Percentiles rank a stretch among this genome's conserved stretches.
phyloP scores from a whole-genome alignment of 2,113 vertebrate genomes.

The Illadopsis cleaveri region DNA sequence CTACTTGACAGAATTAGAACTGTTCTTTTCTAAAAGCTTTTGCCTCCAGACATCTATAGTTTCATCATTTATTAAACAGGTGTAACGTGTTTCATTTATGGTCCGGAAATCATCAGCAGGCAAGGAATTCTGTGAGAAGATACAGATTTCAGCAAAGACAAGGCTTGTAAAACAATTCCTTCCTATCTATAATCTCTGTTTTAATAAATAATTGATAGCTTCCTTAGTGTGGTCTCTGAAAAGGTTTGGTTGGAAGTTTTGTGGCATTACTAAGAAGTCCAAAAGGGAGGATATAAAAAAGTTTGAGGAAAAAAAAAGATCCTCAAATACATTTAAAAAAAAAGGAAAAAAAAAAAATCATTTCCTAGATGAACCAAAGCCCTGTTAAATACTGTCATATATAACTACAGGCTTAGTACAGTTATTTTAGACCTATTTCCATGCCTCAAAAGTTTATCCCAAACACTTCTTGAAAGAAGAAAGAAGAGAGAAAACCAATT shows the following conservation, averaged over 20 bases:
- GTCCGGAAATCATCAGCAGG: constrained; percentile 91
- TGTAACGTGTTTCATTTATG: constrained; percentile 83
- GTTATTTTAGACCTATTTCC: not conserved
- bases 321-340: not conserved
- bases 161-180: constrained; percentile 22
- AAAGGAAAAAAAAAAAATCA: not conserved
- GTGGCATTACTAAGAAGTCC: not conserved
- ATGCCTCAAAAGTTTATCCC: not conserved
- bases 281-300: not conserved
- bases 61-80: constrained; percentile 89
- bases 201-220: not conserved
- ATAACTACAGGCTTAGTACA: not conserved
- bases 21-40: constrained; percentile 87
- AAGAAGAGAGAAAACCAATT: not conserved
- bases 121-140: constrained; percentile 78
- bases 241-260: not conserved
- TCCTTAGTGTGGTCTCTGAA: not conserved
- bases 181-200: not conserved
- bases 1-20: constrained; percentile 89
- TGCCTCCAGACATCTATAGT: constrained; percentile 90
- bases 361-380: not conserved
- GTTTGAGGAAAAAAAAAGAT: not conserved
- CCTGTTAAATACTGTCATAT: not conserved
- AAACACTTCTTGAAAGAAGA: not conserved
- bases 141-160: constrained; percentile 59